Percentiles rank a stretch among this genome's conserved stretches.
phyloP scores from a whole-genome alignment of 2,888 invertebrate species.

The Apomyelois bistriatella region DNA sequence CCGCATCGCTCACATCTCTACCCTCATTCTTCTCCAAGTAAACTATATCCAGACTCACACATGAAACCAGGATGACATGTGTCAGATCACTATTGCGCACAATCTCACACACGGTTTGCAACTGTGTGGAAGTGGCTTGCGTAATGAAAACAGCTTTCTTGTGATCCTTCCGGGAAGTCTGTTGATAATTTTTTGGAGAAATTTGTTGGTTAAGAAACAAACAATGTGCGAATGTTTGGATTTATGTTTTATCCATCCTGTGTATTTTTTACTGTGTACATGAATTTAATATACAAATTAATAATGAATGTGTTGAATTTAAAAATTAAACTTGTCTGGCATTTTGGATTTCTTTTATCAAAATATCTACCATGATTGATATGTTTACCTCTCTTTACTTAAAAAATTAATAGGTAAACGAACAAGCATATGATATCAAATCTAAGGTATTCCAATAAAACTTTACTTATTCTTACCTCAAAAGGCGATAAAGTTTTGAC shows the following conservation, averaged over 20 bases:
- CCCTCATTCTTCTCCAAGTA: constrained; percentile 64
- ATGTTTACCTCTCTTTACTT: no score
- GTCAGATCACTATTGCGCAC: constrained; percentile 81
- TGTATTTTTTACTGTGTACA: no score
- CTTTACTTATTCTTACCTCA: background rate
- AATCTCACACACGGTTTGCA: constrained; percentile 79
- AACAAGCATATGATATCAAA: no score
- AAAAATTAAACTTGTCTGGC: no score
- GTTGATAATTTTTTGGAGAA: constrained; percentile 18
- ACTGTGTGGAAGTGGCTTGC: constrained; percentile 74
- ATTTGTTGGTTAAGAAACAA: no score
- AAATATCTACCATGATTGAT: no score
- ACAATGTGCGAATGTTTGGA: no score
- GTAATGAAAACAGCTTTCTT: constrained; percentile 79
- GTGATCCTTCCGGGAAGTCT: constrained; percentile 55
- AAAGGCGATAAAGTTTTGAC: constrained; percentile 82
- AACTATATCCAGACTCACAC: constrained; percentile 77
- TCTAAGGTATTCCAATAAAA: background rate
- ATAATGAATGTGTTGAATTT: no score
- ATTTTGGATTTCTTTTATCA: no score
- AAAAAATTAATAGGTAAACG: no score
- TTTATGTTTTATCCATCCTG: no score
- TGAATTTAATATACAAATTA: no score
- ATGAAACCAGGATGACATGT: constrained; percentile 81
- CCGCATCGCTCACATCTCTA: constrained; percentile 54